Base-by-base conservation (phyloP, 2,797 vertebrate genomes). In the Botia almorhae region DNA sequence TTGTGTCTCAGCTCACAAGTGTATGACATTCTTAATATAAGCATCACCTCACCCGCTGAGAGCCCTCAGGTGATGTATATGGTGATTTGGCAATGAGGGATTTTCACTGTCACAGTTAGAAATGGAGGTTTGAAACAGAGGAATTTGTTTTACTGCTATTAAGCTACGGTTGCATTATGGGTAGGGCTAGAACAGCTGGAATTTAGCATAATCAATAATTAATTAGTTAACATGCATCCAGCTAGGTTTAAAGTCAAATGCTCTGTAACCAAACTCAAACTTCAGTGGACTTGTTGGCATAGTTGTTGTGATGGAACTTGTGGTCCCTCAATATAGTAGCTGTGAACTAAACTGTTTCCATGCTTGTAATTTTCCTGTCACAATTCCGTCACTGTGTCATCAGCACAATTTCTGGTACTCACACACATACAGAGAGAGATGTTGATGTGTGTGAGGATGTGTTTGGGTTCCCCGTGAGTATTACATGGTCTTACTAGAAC, bases 341-440 rank as follows among this genome's bases (percentile, higher is more conserved):
- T 80, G 46, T 64, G 13, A 78, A 46, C 68, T 53, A 53, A 78
- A 80, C 21, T 72, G 55, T 64, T 70, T 78, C 36, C 51, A n/a
- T 29, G 46, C 33, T 78, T 51, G 13, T 65, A 21, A 12, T 48
- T 71, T 78, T n/a, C 14, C 61, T 76, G 8, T 26, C 63, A 72
- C 19, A 4, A 23, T 87, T 87, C 80, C 67, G 14, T 69, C 65
- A 71, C 48, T 69, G 69, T 85, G 81, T 85, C 85, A 83, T 83
- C 83, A 85, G 19, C 60, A 77, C 17, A 13, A 55, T 36, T 69
- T 51, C 72, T 69, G 12, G 23, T 63, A 55, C 74, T 55, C 10
- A 0, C 8, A 19, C 19, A 0, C 8, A 19, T 7, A 68, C 29
- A 23, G 7, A 51, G 23, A 50, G 58, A 69, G 51, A 14, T 61